phyloP scores from a whole-genome alignment of 1,140 invertebrate species.

The Camponotus vicinus region DNA sequence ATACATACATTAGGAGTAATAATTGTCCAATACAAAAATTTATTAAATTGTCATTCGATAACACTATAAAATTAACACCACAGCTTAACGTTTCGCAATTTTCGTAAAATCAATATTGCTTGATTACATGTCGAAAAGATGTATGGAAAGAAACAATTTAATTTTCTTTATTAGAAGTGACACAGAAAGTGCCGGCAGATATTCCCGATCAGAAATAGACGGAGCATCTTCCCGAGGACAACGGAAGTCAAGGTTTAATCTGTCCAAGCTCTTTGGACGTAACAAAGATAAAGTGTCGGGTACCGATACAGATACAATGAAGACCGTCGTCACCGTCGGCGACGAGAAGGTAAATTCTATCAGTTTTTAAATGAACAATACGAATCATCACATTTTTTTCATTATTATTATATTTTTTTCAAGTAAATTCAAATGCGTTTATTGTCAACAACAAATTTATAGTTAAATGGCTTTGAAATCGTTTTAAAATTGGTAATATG shows the following conservation, averaged over 20 bases:
- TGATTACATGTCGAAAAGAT: neutral
- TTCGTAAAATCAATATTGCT: neutral
- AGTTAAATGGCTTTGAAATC: too few relatives aligned
- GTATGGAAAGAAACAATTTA: neutral
- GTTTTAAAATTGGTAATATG: too few relatives aligned
- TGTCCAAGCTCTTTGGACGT: constrained; percentile 82
- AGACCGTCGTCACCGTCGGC: constrained; percentile 83
- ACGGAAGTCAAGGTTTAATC: constrained; percentile 79
- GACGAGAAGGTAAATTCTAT: constrained; percentile 82
- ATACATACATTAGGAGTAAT: neutral
- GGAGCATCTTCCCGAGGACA: constrained; percentile 72
- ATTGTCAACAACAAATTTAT: too few relatives aligned
- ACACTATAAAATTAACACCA: neutral
- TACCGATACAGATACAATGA: constrained; percentile 84
- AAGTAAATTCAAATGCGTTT: neutral
- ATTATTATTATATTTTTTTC: neutral
- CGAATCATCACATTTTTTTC: too few relatives aligned
- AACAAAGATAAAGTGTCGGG: constrained; percentile 86
- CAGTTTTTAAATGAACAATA: neutral
- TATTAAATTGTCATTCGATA: neutral
- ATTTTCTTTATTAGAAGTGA: constrained; percentile 81
- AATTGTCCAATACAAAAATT: neutral
- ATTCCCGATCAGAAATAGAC: constrained; percentile 84
- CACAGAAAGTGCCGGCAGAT: constrained; percentile 85
- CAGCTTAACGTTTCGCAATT: neutral